phyloP scores from a whole-genome alignment of 2,797 vertebrate species.

The Xyrichtys novacula region DNA sequence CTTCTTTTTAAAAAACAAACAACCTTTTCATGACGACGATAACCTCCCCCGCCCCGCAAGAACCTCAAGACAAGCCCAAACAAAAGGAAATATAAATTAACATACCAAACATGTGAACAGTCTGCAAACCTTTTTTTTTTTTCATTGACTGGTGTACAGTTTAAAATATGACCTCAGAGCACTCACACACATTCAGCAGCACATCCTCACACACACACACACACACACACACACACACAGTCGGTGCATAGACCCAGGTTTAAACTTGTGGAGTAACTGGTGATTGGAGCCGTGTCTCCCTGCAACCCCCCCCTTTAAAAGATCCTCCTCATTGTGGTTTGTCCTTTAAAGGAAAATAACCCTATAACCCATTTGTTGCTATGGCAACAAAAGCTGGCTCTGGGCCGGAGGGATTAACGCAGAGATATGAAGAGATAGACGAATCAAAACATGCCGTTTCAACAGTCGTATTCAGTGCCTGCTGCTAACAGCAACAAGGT shows the following conservation, averaged over 20 bases:
- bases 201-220: slow-evolving; percentile 22
- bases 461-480: slow-evolving; percentile 31
- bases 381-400: slow-evolving; percentile 71
- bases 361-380: slow-evolving; percentile 73
- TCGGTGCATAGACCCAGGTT: slow-evolving; percentile 77
- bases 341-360: slow-evolving; percentile 66
- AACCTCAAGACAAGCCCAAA: slow-evolving; percentile 64
- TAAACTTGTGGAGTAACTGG: slow-evolving; percentile 62
- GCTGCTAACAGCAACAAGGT: slow-evolving; percentile 19
- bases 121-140: slow-evolving; percentile 59
- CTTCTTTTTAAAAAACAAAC: slow-evolving; percentile 45
- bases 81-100: slow-evolving; percentile 77
- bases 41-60: neutral
- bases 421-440: slow-evolving; percentile 54
- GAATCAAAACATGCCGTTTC: slow-evolving; percentile 43
- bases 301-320: neutral
- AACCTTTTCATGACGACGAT: slow-evolving; percentile 47
- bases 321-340: slow-evolving; percentile 58
- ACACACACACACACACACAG: slow-evolving; percentile 46
- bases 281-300: slow-evolving; percentile 63
- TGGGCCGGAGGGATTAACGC: slow-evolving; percentile 40
- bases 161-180: slow-evolving; percentile 60
- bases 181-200: slow-evolving; percentile 27
- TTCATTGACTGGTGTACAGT: slow-evolving; percentile 61
- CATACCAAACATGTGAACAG: slow-evolving; percentile 74